Evolutionary conservation across 2,113 vertebrate genomes (phyloP).

Genomic region (Sinocyclocheilus anophthalmus): DNA sequence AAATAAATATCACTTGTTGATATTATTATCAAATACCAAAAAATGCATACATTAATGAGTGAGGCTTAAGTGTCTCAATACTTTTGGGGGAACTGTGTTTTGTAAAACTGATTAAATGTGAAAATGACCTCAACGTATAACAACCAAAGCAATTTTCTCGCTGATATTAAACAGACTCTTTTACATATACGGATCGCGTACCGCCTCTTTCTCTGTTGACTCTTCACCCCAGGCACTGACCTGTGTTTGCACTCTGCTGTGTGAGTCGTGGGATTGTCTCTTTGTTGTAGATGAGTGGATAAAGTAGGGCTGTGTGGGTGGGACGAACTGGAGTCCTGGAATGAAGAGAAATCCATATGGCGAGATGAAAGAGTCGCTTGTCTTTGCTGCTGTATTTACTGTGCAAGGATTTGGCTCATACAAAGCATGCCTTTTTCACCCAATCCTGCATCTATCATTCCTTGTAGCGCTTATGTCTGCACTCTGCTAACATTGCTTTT

Average conservation of each 20-base stretch:
- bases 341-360: conserved; percentile 16
- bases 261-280: conserved; percentile 49
- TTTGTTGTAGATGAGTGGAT: conserved; percentile 40
- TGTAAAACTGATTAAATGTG: neutral
- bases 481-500: neutral
- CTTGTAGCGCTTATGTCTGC: neutral
- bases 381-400: neutral
- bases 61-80: neutral
- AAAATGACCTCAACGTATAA: neutral
- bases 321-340: neutral
- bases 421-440: conserved; percentile 9
- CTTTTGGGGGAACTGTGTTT: neutral
- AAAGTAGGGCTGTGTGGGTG: conserved; percentile 24
- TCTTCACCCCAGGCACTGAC: conserved; percentile 26
- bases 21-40: neutral
- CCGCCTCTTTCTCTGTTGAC: conserved; percentile 19
- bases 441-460: neutral
- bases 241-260: conserved; percentile 41
- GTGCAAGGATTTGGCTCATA: neutral
- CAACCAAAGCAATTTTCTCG: neutral
- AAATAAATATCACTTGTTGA: neutral
- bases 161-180: neutral
- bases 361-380: conserved; percentile 12
- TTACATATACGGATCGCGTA: neutral
- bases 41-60: neutral